phyloP scores from a whole-genome alignment of 2,888 invertebrate species.

The Diloba caeruleocephala region DNA sequence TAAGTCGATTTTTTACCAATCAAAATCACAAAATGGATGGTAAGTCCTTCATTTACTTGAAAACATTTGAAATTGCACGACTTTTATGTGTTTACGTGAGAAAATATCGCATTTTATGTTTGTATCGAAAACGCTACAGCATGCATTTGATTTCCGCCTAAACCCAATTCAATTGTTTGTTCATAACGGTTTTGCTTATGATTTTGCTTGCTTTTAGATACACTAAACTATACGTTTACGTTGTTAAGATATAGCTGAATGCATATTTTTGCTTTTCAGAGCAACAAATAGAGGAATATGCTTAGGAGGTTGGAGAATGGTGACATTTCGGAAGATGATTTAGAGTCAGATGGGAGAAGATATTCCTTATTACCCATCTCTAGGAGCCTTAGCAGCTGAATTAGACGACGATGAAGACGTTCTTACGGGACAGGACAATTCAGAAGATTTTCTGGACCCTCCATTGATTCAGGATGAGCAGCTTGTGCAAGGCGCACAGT shows the following conservation, averaged over 20 bases:
- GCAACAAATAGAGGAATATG: slow-evolving; percentile 17
- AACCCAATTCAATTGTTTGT: background rate
- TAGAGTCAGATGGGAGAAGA: slow-evolving; percentile 37
- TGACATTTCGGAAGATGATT: slow-evolving; percentile 32
- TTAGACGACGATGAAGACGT: slow-evolving; percentile 19
- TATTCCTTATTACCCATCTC: slow-evolving; percentile 33
- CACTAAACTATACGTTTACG: too few species aligned
- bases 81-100: slow-evolving; percentile 4
- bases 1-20: slow-evolving; percentile 6
- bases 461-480: slow-evolving; percentile 29
- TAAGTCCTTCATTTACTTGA: slow-evolving; percentile 10
- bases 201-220: slow-evolving; percentile 2
- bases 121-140: slow-evolving; percentile 1
- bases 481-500: slow-evolving; percentile 1
- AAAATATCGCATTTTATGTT: slow-evolving; percentile 1
- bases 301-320: slow-evolving; percentile 27
- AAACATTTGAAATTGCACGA: slow-evolving; percentile 9
- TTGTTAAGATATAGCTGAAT: too few species aligned
- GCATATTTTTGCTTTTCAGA: slow-evolving; percentile 15
- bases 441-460: slow-evolving; percentile 7
- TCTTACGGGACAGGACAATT: slow-evolving; percentile 3
- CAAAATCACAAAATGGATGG: slow-evolving; percentile 10
- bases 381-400: slow-evolving; percentile 24
- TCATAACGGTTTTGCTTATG: slow-evolving; percentile 1
- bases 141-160: slow-evolving; percentile 1